These are phyloP conservation scores for Bothrops jararaca DNA, from an alignment of 2,113 vertebrate genomes.

Conservation along the genomic window DNA sequence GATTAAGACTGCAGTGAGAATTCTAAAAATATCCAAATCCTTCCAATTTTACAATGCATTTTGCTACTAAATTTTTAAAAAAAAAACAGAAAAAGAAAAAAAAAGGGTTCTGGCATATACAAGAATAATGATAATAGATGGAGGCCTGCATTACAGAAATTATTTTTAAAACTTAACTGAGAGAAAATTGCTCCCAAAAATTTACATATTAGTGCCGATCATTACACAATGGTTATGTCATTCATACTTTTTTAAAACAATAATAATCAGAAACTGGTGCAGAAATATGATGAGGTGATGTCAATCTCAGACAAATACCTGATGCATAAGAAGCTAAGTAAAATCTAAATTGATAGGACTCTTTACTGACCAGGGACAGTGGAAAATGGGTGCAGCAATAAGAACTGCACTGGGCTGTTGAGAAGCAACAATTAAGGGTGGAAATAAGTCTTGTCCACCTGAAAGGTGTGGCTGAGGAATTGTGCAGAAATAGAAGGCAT, in stretches of 20 bases:
- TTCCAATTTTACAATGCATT: not conserved
- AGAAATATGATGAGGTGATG: not conserved
- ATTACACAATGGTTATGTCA: not conserved
- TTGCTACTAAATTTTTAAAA: not conserved
- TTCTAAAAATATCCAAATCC: not conserved
- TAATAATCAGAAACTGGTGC: not conserved
- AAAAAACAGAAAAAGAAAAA: not conserved
- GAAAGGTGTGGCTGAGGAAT: not conserved
- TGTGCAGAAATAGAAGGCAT: not conserved
- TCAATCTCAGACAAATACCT: not conserved
- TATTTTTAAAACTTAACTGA: not conserved
- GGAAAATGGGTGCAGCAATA: not conserved
- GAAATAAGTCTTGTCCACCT: not conserved
- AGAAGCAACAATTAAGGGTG: not conserved
- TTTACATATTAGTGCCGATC: not conserved
- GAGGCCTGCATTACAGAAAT: not conserved
- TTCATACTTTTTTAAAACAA: not conserved
- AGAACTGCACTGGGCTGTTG: not conserved
- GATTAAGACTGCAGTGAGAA: not conserved
- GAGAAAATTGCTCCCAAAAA: not conserved
- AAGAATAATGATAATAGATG: not conserved
- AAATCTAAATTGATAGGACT: not conserved
- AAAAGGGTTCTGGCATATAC: not conserved
- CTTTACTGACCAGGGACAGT: not conserved
- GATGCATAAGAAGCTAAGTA: not conserved